Conservation (phyloP, 92 coral and sea anemone genomes). For the Micromussa lordhowensis region DNA sequence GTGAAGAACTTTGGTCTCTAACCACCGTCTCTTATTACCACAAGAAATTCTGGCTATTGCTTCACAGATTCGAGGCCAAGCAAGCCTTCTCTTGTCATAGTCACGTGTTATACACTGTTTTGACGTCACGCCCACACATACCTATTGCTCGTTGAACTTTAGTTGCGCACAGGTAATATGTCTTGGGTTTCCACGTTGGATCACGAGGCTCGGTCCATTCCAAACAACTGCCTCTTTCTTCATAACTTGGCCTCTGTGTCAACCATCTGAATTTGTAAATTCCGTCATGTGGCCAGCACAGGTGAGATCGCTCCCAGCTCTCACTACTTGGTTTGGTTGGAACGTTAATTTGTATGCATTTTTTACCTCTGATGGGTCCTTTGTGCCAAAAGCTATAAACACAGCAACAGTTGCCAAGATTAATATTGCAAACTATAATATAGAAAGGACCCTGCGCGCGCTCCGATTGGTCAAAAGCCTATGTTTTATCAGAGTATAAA, state of each 20-base stretch:
- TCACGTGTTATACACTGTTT: neutral
- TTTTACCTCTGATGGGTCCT: slow-evolving; percentile 56
- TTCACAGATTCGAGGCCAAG: neutral
- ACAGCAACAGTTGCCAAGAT: neutral
- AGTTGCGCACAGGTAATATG: slow-evolving; percentile 75
- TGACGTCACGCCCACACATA: slow-evolving; percentile 15
- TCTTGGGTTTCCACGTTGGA: slow-evolving; percentile 57
- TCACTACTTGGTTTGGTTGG: slow-evolving; percentile 57
- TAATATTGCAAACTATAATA: no score
- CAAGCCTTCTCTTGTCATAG: neutral
- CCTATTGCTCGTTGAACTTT: slow-evolving; percentile 80
- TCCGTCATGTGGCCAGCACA: slow-evolving; percentile 83
- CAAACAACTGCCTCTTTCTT: slow-evolving; percentile 65
- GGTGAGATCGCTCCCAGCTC: slow-evolving; percentile 70
- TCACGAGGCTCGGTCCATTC: slow-evolving; percentile 79
- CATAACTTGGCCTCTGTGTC: slow-evolving; percentile 61
- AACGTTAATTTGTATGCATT: slow-evolving; percentile 66
- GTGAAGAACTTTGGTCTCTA: no score
- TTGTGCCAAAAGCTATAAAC: slow-evolving; percentile 5
- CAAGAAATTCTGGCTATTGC: no score
- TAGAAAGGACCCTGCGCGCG: no score
- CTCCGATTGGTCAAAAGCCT: no score
- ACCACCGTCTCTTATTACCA: no score
- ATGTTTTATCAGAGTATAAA: no score
- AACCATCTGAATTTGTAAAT: slow-evolving; percentile 83